Evolutionary conservation across 53 echinoderm and acorn worm species (phyloP), one percentile per base, ranked within the genome.

Genomic region (Stichopus horrens): DNA sequence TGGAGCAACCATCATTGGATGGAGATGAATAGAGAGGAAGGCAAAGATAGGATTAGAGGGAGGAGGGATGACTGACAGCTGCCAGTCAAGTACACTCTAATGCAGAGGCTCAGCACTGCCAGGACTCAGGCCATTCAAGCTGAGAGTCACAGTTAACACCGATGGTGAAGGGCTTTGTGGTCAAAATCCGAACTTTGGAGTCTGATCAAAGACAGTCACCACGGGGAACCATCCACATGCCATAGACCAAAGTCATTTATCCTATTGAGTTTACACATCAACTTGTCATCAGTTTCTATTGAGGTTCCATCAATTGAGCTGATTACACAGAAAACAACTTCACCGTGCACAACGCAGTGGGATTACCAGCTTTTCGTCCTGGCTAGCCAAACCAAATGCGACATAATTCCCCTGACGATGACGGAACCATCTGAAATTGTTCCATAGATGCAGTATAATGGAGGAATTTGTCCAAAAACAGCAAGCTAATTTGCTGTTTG

Each of bases 81-180:
- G 85, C 59, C 85, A 85, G 59, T 85, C 85, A 85, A 11, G 21
- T 18, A 18, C 71, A 13, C 6, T 13, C 6, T 19, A 71, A 16
- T 71, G 14, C 85, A 37, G 5, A 11, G 13, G 20, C 54, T 58
- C n/a, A 21, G 8, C 57, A 23, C 52, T n/a, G 23, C 23, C 75
- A 56, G n/a, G 81, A 56, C 81, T 21, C 58, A n/a, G n/a, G 57
- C 81, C 53, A 81, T 81, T 81, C 81, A 81, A 81, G 57, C 81
- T 81, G 81, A 57, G 81, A 81, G 21, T 21, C 81, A 81, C 81
- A 81, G 81, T 58, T 21, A 81, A 22, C 55, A 71, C 71, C 71
- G 19, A 58, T 55, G 81, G 20, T 56, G 81, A 53, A 54, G 22
- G 58, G 22, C 55, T 81, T 81, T 81, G 58, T 58, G 58, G 81